Evolutionary conservation across 2,888 invertebrate genomes (phyloP).

Genomic region (Rugalucina vietnamica): DNA sequence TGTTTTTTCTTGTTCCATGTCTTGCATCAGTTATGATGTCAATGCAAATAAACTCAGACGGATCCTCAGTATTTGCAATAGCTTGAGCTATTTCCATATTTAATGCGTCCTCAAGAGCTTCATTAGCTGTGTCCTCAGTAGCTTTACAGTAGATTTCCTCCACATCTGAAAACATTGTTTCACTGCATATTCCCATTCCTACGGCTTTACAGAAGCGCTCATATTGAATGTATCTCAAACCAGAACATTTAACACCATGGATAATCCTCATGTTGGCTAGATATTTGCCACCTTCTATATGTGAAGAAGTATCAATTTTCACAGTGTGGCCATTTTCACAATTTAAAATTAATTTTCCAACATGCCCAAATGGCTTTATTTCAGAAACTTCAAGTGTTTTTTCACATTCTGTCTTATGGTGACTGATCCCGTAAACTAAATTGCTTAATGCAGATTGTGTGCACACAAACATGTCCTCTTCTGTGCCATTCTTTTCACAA

Average conservation of each 20-base stretch:
- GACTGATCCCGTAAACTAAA: not conserved
- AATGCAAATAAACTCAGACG: not conserved
- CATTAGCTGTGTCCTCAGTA: not conserved
- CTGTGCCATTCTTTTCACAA: not conserved
- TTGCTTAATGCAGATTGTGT: not conserved
- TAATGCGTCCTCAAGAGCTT: not conserved
- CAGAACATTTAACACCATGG: not conserved
- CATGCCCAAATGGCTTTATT: conserved; percentile 11
- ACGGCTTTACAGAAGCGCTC: not conserved
- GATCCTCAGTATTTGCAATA: not conserved
- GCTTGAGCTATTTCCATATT: not conserved
- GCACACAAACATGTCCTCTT: not conserved
- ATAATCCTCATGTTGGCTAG: conserved; percentile 5
- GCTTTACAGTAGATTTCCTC: not conserved
- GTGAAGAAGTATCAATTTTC: conserved; percentile 5
- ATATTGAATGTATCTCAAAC: conserved; percentile 2
- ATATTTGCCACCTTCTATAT: conserved; percentile 6
- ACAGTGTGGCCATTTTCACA: not conserved
- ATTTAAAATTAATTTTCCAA: not conserved
- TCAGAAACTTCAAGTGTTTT: not conserved
- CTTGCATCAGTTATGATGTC: conserved; percentile 20
- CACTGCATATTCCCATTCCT: not conserved
- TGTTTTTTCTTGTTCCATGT: conserved; percentile 36
- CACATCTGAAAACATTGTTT: conserved; percentile 4
- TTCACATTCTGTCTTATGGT: not conserved